A percentile compares a stretch with the other conserved stretches of the same genome.
Conservation (phyloP, 2,888 invertebrate genomes). For the Agrilus cyanescens region DNA sequence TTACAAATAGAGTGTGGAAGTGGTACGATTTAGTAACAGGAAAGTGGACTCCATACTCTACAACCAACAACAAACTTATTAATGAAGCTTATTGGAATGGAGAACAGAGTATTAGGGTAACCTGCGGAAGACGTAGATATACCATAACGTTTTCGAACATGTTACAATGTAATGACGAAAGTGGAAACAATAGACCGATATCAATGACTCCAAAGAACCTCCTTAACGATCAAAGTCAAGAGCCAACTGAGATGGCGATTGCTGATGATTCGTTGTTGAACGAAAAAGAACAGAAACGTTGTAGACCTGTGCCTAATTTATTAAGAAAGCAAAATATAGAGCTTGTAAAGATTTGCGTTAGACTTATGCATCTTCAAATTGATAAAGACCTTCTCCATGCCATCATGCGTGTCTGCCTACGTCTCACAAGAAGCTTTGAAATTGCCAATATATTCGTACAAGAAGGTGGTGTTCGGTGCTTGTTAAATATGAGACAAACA, state of each 20-base stretch:
- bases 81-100: conserved; percentile 68
- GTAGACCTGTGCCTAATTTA: conserved; percentile 28
- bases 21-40: conserved; percentile 77
- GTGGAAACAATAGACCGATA: conserved; percentile 68
- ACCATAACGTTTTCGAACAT: conserved; percentile 67
- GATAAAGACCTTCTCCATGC: conserved; percentile 70
- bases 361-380: conserved; percentile 54
- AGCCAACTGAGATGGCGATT: conserved; percentile 22
- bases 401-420: conserved; percentile 58
- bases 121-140: conserved; percentile 62
- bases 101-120: conserved; percentile 55
- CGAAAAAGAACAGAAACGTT: conserved; percentile 29
- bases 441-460: conserved; percentile 61
- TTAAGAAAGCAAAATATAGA: conserved; percentile 24
- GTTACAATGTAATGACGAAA: conserved; percentile 76
- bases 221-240: conserved; percentile 21
- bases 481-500: conserved; percentile 59
- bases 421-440: conserved; percentile 61
- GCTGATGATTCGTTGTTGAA: conserved; percentile 22
- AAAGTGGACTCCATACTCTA: conserved; percentile 65
- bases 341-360: conserved; percentile 47
- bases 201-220: conserved; percentile 47
- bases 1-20: conserved; percentile 56
- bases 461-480: conserved; percentile 58
- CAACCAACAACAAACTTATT: conserved; percentile 59